Evolutionary conservation across 2,797 vertebrate genomes (phyloP).

Genomic region (Chaetodon trifasciatus): DNA sequence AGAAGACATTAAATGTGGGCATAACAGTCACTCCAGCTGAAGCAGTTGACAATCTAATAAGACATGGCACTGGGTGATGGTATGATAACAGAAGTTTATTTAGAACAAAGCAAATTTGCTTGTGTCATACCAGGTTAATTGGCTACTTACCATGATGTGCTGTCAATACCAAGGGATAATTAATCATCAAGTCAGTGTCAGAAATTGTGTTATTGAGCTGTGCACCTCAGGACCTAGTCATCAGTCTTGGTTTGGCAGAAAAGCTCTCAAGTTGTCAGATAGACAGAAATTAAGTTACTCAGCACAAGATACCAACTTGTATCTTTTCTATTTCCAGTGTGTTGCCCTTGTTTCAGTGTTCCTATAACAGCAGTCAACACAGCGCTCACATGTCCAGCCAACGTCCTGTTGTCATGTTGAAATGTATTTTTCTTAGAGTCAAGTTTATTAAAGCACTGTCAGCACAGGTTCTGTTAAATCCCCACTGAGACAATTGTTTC

Average conservation of each 20-base stretch:
- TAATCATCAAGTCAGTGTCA: slow-evolving; percentile 20
- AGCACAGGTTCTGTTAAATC: background rate
- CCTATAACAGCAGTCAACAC: background rate
- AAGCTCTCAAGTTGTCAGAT: slow-evolving; percentile 11
- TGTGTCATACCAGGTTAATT: slow-evolving; percentile 43
- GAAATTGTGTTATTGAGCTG: slow-evolving; percentile 21
- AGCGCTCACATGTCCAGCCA: background rate
- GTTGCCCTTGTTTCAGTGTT: background rate
- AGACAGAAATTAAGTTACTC: slow-evolving; percentile 7
- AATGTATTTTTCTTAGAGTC: background rate
- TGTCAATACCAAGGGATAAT: slow-evolving; percentile 30
- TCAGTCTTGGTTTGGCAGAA: slow-evolving; percentile 7
- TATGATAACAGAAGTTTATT: slow-evolving; percentile 20
- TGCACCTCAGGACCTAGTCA: slow-evolving; percentile 9
- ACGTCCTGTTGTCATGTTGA: background rate
- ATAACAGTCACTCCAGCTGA: background rate
- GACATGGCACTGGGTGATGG: slow-evolving; percentile 13
- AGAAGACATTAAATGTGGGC: background rate
- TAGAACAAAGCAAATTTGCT: slow-evolving; percentile 19
- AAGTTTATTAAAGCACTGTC: background rate
- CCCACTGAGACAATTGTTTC: background rate
- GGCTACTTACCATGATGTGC: slow-evolving; percentile 16
- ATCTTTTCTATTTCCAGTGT: background rate
- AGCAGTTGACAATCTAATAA: slow-evolving; percentile 9
- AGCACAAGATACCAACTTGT: background rate